Evolutionary conservation across 2,888 invertebrate species (phyloP), one percentile per base, ranked within the genome.

Genomic region (Rotaria magnacalcarata): DNA sequence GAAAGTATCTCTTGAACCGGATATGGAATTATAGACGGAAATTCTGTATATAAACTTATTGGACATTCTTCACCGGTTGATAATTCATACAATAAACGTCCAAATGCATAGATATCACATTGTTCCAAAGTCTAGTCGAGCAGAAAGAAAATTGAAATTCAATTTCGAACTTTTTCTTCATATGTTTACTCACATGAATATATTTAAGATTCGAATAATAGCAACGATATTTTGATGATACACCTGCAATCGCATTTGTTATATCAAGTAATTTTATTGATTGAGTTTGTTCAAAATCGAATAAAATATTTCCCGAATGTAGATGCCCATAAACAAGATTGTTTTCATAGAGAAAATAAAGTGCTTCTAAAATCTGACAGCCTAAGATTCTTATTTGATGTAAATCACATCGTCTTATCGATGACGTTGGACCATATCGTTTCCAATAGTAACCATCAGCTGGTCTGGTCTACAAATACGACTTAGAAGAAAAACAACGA

Each of bases 41-140:
- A 74, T 84, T 85, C n/a, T 52, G 41, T 50, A 34, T 87, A 43
- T 85, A 86, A 86, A 84, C 87, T 80, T 85, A 34, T 85, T 84
- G 60, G 14, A 84, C 27, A 60, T 84, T 67, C 86, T 88, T 93
- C 92, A 1, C 95, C 96, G 90, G 95, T 94, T n/a, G 94, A 93
- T 95, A 96, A 95, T 92, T 96, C 96, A 89, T 95, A 96, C 24
- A 96, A 90, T 0, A 95, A 93, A 88, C 96, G 94, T 0, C 96
- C 96, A 90, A 96, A 96, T 89, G 95, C 94, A 90, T 96, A 96
- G 0, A 95, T 94, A 90, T 96, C 96, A 2, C 96, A 91, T 85
- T 93, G 92, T 90, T 95, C 94, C 52, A 94, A 91, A 2, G 93
- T 93, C 90, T 93, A 92, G 34, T 19, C 54, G 21, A 27, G 84